Evolutionary conservation across 2,113 vertebrate species (phyloP).

Genomic region (Cettia cetti): DNA sequence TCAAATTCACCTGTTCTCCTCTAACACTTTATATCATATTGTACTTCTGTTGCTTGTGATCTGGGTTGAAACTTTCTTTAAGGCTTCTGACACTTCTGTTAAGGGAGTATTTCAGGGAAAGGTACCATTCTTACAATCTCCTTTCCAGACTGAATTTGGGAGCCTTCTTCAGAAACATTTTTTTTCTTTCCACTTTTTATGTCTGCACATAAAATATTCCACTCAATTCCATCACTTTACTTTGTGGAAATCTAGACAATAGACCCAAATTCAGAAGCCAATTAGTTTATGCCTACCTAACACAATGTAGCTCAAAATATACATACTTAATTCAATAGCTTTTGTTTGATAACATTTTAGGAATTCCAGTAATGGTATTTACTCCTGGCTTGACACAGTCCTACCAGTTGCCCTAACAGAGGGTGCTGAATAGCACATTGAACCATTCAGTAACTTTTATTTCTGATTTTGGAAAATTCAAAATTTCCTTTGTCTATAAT

Average conservation of each 20-base stretch:
- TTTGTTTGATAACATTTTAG: not conserved
- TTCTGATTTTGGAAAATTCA: not conserved
- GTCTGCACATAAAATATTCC: not conserved
- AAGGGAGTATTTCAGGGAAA: not conserved
- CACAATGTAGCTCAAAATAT: not conserved
- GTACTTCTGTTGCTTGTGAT: not conserved
- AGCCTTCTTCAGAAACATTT: not conserved
- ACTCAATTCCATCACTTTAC: not conserved
- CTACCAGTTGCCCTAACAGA: not conserved
- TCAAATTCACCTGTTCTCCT: not conserved
- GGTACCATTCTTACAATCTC: not conserved
- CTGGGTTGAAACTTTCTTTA: not conserved
- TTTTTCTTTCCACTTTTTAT: not conserved
- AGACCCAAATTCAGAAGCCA: not conserved
- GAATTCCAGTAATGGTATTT: not conserved
- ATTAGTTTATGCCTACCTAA: not conserved
- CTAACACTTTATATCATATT: not conserved
- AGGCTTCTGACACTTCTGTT: not conserved
- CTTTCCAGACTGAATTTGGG: not conserved
- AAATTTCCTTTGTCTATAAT: not conserved
- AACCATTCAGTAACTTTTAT: not conserved
- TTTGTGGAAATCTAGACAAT: not conserved
- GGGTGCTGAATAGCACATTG: not conserved
- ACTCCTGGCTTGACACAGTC: not conserved
- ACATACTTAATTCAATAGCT: not conserved